Base-by-base conservation (phyloP, 2,888 invertebrate genomes). In the Xylota segnis region DNA sequence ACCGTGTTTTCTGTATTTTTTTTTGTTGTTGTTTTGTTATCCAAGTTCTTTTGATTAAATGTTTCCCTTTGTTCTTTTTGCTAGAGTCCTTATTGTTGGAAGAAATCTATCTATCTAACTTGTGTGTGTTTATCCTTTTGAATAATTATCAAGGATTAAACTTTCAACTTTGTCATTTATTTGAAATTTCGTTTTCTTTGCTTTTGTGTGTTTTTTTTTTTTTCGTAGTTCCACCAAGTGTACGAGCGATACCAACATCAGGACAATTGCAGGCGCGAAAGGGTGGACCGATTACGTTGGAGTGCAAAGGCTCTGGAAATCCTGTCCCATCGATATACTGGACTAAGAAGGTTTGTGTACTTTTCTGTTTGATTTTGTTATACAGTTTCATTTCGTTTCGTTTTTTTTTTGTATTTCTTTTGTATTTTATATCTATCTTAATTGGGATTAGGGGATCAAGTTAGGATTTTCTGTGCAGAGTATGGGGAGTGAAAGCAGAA, bases 291-390 rank as follows among this genome's bases (percentile, higher is more conserved):
- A 94, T 95, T 0, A 95, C 95, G 47, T 91, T 96, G 72, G 95
- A 95, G 90, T 96, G 96, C 89, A 93, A 95, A 82, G 95, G 95
- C 0, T 94, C 95, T 0, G 96, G 96, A 12, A 96, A 96, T 92
- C 96, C 96, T 0, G 95, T 95, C 34, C 96, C 96, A 0, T 94
- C 93, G 23, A 95, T 96, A 84, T 93, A 93, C n/a, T 96, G 96
- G 96, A 92, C 92, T 61, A 92, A 92, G 89, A 92, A 92, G 91
- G 92, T 92, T 87, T 72, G 88, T 82, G 18, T 59, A 14, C n/a
- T 56, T 58, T 58, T 59, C 45, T 78, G 58, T 59, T 71, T 16
- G 43, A 32, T 47, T 50, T 75, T 50, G 7, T 43, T 47, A 50
- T 56, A 71, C 37, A 37, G 45, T 40, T 72, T 79, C 14, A 54